Conservation (phyloP, 2,797 vertebrate genomes). For the Margarornis squamiger region DNA sequence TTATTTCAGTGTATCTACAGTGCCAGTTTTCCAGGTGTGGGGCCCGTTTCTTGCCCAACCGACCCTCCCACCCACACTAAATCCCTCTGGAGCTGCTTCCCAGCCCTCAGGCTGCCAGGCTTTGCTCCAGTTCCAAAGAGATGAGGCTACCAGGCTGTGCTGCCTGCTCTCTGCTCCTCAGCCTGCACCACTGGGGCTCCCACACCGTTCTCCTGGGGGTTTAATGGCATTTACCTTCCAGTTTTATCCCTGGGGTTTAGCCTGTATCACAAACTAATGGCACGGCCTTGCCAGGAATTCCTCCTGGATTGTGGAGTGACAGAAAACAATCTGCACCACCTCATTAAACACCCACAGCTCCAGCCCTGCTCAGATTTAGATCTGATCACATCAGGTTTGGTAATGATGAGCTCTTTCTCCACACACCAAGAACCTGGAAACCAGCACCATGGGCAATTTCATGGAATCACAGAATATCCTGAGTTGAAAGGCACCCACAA, state of each 20-base stretch:
- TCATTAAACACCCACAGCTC: background rate
- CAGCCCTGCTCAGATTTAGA: background rate
- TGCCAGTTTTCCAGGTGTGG: background rate
- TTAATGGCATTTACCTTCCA: background rate
- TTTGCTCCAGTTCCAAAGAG: accelerated
- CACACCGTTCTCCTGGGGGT: background rate
- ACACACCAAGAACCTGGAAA: background rate
- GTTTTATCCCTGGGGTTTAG: background rate
- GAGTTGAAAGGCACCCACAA: background rate
- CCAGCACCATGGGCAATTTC: background rate
- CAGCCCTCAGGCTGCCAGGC: background rate
- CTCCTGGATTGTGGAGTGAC: background rate
- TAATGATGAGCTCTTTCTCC: background rate
- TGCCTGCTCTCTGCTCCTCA: background rate
- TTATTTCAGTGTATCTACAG: accelerated
- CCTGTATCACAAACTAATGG: background rate
- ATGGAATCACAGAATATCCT: accelerated
- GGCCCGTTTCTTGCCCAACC: background rate
- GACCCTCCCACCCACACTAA: background rate
- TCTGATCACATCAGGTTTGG: background rate
- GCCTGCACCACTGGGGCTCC: background rate
- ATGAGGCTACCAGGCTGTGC: background rate
- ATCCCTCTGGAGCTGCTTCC: background rate
- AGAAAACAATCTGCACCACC: background rate
- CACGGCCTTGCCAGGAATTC: background rate